Base-by-base conservation (phyloP, 2,113 vertebrate species). In the Cygnus buccinator region DNA sequence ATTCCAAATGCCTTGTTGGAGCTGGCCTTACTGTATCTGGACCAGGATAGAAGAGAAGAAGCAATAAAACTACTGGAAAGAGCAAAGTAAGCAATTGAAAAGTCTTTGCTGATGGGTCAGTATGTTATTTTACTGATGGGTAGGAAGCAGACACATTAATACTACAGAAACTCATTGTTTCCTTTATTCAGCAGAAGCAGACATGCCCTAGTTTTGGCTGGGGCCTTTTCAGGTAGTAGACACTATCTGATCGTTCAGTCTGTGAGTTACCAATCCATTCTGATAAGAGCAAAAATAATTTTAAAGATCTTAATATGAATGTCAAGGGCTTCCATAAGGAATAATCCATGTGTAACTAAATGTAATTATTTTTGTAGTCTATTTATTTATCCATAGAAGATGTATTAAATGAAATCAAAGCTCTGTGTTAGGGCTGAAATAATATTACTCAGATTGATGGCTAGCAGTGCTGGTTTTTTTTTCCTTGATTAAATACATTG, bases 1-100 rank as follows among this genome's bases (percentile, higher is more conserved):
- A 99, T 99, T 93, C 99, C 99, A 80, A 99, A 99, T 85, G 99
- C 99, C 10, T 97, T 99, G 78, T 97, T 99, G 97, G 99, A 99
- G 96, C 98, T 99, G 54, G 99, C 99, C 3, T 97, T 99, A 94
- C 97, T 99, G n/a, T 99, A 98, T 96, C 98, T 99, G 96, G 98
- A 99, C 58, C 98, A 98, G 93, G 98, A 98, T 5, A 98, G 98
- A 96, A 98, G 90, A 26, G 98, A 98, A 84, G 99, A 99, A 90
- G 99, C 98, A 74, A 95, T 99, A 92, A 99, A 98, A 97, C 98
- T 99, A 50, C 97, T 99, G 95, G 99, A 99, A 96, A 94, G 98
- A 88, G 99, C 99, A 89, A 99, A 99, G 99, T 99, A 98, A 99
- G 99, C 46, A 79, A 89, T 43, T 70, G 35, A 85, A 89, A 85